Base-by-base conservation (phyloP, 2,888 invertebrate genomes). In the Notodonta dromedarius region DNA sequence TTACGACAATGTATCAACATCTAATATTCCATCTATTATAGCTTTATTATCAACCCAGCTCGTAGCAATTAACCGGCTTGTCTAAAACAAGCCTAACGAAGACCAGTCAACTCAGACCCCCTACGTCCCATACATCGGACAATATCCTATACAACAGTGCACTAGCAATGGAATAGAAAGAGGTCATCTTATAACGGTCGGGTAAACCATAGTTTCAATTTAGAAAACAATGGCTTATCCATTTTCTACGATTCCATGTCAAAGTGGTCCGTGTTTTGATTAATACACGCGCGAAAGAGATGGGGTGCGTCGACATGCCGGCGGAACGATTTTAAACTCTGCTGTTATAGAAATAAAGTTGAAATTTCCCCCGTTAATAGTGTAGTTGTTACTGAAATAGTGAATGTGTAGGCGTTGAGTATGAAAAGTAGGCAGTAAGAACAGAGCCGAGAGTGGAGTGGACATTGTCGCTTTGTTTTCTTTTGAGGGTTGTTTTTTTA, bases 181-280 rank as follows among this genome's bases (percentile, higher is more conserved):
- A 69, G 90, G 62, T 83, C 91, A 79, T 62, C 73, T 66, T 78
- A 83, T 55, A 71, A 72, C 80, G 85, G 91, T 67, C 82, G 81
- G 78, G 79, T 85, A 88, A 72, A 86, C 89, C 86, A 89, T 90
- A 89, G 90, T 92, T 93, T 92, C 93, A 93, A 93, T 93, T 93
- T 93, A 88, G 87, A 84, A 90, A 90, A 93, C 93, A 93, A 93
- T 92, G 84, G 91, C 92, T 91, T 93, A 93, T 92, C 93, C 93
- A 93, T 92, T 92, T 90, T 88, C 92, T 87, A 86, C 88, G 87
- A 91, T 88, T 91, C 91, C 82, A 89, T 90, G 93, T 93, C 93
- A 93, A 93, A 92, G 91, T 90, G 88, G 89, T 89, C 87, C 83
- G 88, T 91, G 91, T 93, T 93, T 92, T 93, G 93, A 93, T 93